These are phyloP conservation scores for Pollenia labialis DNA, from an alignment of 2,888 invertebrate species.

Conservation along the genomic window DNA sequence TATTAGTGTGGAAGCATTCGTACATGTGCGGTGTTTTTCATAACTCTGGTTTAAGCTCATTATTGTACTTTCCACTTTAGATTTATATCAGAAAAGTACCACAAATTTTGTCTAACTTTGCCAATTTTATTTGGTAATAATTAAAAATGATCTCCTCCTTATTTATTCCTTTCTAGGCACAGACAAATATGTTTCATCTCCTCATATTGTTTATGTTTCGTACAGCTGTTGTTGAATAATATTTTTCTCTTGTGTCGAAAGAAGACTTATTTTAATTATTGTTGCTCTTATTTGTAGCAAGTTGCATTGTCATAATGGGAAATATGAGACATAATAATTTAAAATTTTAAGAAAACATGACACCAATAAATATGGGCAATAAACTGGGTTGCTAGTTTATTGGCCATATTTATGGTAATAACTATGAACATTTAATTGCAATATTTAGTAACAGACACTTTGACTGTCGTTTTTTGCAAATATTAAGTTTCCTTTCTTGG, in stretches of 20 bases:
- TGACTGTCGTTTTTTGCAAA: conserved; percentile 20
- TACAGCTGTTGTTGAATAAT: neutral
- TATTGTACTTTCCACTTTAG: too few species aligned
- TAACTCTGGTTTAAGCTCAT: too few species aligned
- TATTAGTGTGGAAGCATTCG: too few species aligned
- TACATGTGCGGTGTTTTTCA: too few species aligned
- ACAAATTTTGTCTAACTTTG: too few species aligned
- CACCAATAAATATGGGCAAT: conserved; percentile 29
- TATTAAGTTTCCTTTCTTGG: conserved; percentile 1
- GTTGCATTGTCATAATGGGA: conserved; percentile 12
- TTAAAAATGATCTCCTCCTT: too few species aligned
- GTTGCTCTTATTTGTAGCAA: neutral
- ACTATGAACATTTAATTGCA: conserved; percentile 6
- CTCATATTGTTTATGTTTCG: neutral
- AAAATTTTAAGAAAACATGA: conserved; percentile 40
- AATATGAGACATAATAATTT: conserved; percentile 50
- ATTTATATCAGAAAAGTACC: too few species aligned
- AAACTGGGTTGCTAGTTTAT: too few species aligned
- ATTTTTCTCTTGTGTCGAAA: neutral
- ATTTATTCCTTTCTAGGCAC: too few species aligned
- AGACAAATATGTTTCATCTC: too few species aligned
- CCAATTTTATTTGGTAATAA: too few species aligned
- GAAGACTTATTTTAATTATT: conserved; percentile 23
- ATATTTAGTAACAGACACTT: neutral
- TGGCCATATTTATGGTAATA: neutral